Evolutionary conservation across 2,888 invertebrate species (phyloP).

Genomic region (Gastrophysa polygoni): DNA sequence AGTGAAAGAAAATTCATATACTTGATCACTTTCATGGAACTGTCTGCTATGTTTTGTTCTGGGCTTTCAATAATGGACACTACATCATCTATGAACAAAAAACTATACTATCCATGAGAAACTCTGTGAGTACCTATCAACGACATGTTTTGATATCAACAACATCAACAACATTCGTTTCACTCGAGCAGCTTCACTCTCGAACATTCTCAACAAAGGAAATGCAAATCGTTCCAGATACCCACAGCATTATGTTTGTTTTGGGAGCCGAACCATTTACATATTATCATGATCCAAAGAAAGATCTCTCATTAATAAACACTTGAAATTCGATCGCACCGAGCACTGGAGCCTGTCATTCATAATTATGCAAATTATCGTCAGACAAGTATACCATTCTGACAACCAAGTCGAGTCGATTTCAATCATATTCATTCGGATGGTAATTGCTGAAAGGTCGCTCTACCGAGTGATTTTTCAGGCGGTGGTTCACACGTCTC

Average conservation of each 20-base stretch:
- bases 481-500: not conserved
- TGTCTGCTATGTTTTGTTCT: too few species aligned
- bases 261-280: not conserved
- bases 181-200: not conserved
- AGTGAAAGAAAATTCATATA: too few species aligned
- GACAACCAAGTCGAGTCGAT: slow-evolving; percentile 27
- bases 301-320: slow-evolving; percentile 44
- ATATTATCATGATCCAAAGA: not conserved
- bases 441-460: not conserved
- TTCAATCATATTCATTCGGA: slow-evolving; percentile 1
- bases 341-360: slow-evolving; percentile 48
- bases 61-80: too few species aligned
- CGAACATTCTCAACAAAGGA: not conserved
- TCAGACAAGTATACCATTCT: slow-evolving; percentile 42
- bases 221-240: not conserved
- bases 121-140: too few species aligned
- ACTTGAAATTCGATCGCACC: slow-evolving; percentile 44
- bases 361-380: slow-evolving; percentile 50
- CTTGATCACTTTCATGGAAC: too few species aligned
- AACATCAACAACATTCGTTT: not conserved
- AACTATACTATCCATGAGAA: too few species aligned
- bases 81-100: too few species aligned
- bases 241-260: slow-evolving; percentile 1
- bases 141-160: not conserved
- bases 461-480: not conserved